Percentiles rank a stretch among this genome's conserved stretches.
Evolutionary conservation across 2,888 invertebrate genomes (phyloP).

Genomic region (Conus canariensis): DNA sequence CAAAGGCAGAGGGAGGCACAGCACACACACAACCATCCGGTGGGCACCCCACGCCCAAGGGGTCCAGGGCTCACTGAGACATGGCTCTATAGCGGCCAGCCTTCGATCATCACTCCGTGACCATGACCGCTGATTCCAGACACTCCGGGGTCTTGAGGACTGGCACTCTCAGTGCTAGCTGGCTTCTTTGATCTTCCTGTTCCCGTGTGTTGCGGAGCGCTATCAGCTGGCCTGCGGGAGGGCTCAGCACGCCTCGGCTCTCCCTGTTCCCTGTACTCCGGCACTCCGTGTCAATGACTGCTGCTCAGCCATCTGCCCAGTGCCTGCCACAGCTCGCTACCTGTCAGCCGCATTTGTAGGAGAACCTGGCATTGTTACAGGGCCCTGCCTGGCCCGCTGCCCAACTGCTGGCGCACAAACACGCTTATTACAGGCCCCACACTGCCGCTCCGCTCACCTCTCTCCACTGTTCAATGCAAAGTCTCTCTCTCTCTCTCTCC

Average conservation of each 20-base stretch:
- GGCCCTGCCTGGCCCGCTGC: not conserved
- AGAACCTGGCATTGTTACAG: slow-evolving; percentile 34
- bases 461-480: not conserved
- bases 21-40: not conserved
- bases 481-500: not conserved
- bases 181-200: too few relatives aligned
- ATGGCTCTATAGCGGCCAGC: not conserved
- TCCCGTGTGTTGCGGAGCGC: too few relatives aligned
- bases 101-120: too few relatives aligned
- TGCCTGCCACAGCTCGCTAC: slow-evolving; percentile 24
- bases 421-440: not conserved
- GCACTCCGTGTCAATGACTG: slow-evolving; percentile 29
- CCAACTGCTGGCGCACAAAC: slow-evolving; percentile 2
- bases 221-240: too few relatives aligned
- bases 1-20: not conserved
- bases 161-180: too few relatives aligned
- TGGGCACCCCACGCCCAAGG: not conserved
- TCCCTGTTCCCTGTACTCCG: too few relatives aligned
- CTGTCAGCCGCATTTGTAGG: slow-evolving; percentile 31
- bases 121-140: too few relatives aligned
- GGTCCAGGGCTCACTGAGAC: not conserved
- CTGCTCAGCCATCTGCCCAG: slow-evolving; percentile 24
- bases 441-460: not conserved
- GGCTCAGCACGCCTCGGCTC: too few relatives aligned
- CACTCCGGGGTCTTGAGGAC: too few relatives aligned